Conservation (phyloP, 1,140 invertebrate genomes). For the Meteorus sp. region DNA sequence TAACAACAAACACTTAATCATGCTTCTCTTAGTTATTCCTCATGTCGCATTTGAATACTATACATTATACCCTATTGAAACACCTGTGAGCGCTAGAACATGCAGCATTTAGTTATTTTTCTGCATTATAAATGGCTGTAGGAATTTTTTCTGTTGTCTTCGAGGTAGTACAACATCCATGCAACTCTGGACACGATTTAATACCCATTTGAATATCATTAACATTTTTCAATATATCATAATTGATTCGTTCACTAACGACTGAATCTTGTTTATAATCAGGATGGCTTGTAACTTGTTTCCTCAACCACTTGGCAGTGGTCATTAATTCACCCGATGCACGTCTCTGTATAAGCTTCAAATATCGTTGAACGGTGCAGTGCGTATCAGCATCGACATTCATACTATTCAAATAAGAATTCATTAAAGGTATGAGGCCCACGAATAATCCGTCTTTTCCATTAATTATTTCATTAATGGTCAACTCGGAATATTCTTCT, state of each 20-base stretch:
- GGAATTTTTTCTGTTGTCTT: conserved; percentile 83
- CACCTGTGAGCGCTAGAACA: no score
- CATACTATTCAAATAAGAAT: conserved; percentile 89
- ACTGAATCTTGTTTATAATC: conserved; percentile 91
- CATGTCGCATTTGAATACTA: no score
- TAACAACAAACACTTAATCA: no score
- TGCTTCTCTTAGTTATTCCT: no score
- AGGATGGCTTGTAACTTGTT: conserved; percentile 87
- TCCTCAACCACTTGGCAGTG: conserved; percentile 89
- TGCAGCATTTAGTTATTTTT: no score
- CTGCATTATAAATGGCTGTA: conserved; percentile 66
- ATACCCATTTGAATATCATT: conserved; percentile 73
- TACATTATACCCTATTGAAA: no score
- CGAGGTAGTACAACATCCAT: conserved; percentile 71
- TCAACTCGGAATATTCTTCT: conserved; percentile 72
- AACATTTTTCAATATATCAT: conserved; percentile 84
- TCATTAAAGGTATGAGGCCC: conserved; percentile 91
- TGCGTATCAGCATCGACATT: conserved; percentile 96
- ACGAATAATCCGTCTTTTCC: conserved; percentile 91
- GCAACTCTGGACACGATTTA: conserved; percentile 72
- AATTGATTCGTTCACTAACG: conserved; percentile 87
- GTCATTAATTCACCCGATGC: conserved; percentile 86
- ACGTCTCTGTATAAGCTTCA: conserved; percentile 89
- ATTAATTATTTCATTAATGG: conserved; percentile 96
- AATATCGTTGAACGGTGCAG: conserved; percentile 95